Conservation (phyloP, 2,797 vertebrate species). For the Balearica regulorum region DNA sequence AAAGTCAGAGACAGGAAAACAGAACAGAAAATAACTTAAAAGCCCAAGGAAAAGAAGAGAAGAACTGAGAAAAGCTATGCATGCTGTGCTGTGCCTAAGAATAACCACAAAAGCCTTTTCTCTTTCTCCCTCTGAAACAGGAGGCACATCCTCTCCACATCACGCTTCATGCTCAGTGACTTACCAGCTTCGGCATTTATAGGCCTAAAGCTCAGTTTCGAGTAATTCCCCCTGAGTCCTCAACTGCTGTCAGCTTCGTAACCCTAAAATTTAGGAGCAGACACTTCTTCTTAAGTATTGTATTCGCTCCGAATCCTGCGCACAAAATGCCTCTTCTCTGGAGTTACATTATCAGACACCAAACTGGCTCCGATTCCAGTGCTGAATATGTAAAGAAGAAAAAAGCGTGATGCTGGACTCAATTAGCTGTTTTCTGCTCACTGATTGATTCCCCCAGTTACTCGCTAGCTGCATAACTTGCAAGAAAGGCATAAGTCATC, state of each 20-base stretch:
- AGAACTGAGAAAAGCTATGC: conserved; percentile 16
- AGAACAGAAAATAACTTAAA: conserved; percentile 38
- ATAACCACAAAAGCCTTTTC: conserved; percentile 35
- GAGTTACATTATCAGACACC: conserved; percentile 73
- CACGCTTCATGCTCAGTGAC: conserved; percentile 47
- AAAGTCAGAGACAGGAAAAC: background rate
- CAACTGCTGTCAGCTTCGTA: conserved; percentile 57
- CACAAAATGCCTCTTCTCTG: conserved; percentile 61
- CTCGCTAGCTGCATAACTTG: conserved; percentile 74
- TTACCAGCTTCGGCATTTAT: conserved; percentile 81
- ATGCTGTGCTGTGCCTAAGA: conserved; percentile 27
- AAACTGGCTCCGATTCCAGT: conserved; percentile 55
- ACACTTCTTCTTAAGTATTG: conserved; percentile 55
- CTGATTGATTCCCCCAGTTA: conserved; percentile 67
- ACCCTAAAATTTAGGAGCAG: conserved; percentile 60
- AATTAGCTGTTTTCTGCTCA: conserved; percentile 76
- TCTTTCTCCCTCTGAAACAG: conserved; percentile 15
- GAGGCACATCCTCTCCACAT: conserved; percentile 46
- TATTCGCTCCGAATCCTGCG: conserved; percentile 18
- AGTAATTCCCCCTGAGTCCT: conserved; percentile 38
- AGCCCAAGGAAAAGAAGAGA: conserved; percentile 8
- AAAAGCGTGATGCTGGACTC: conserved; percentile 72
- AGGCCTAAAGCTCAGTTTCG: conserved; percentile 59
- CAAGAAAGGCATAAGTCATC: conserved; percentile 83
- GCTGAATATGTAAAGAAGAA: conserved; percentile 50